These are phyloP conservation scores for Sarcophaga bullata DNA, from an alignment of 1,140 invertebrate genomes.

Conservation along the genomic window DNA sequence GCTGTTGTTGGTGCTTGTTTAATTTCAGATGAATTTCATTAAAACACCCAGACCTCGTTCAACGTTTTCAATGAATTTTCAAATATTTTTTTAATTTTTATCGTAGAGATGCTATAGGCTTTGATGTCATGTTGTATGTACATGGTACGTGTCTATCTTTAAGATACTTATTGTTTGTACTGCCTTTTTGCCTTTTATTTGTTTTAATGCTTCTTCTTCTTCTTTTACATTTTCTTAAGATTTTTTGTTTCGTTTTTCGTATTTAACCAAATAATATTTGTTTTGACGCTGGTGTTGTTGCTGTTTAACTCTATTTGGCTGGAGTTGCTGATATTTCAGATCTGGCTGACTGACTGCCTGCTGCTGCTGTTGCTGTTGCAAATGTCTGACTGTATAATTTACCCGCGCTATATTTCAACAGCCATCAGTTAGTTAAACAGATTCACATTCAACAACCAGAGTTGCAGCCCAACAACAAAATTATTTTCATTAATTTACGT, in stretches of 20 bases:
- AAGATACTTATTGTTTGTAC: slow-evolving; percentile 9
- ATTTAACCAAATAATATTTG: background rate
- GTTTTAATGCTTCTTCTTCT: background rate
- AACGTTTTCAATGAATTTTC: no score
- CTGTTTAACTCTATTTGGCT: background rate
- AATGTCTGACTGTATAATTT: background rate
- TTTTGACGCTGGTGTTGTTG: slow-evolving; percentile 6
- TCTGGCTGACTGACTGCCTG: background rate
- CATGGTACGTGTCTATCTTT: background rate
- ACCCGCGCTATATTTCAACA: background rate
- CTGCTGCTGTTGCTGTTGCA: background rate
- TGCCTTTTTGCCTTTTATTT: background rate
- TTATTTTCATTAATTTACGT: slow-evolving; percentile 7
- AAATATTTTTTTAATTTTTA: no score
- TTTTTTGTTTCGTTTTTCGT: background rate
- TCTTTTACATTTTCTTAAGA: background rate
- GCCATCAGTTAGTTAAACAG: slow-evolving; percentile 1
- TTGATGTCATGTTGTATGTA: no score
- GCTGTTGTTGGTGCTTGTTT: no score
- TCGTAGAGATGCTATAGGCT: no score
- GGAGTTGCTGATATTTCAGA: background rate
- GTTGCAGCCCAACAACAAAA: background rate
- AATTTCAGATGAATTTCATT: no score
- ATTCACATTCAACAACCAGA: background rate
- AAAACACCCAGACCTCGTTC: no score